Conservation (phyloP, 1,140 invertebrate species). For the Lepidurus packardi region DNA sequence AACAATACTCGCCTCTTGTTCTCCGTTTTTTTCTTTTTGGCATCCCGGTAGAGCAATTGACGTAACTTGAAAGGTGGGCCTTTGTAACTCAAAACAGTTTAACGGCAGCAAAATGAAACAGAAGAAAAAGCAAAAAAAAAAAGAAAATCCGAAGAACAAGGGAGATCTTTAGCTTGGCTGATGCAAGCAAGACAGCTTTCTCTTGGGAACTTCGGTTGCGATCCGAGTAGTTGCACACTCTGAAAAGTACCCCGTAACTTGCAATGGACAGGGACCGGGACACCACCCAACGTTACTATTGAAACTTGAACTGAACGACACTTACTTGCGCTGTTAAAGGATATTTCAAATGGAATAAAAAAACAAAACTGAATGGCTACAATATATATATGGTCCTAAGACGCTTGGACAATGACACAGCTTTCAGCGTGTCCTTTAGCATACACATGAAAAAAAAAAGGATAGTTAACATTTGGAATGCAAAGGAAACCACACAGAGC, state of each 20-base stretch:
- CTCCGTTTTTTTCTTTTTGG: neutral
- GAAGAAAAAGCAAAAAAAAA: neutral
- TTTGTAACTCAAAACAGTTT: neutral
- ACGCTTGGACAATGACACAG: neutral
- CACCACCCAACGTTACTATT: constrained; percentile 11
- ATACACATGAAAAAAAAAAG: neutral
- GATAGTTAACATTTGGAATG: neutral
- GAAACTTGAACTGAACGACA: neutral
- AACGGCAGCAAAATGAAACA: neutral
- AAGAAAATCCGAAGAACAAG: constrained; percentile 2
- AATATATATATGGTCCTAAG: neutral
- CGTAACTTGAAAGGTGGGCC: neutral
- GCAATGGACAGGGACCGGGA: neutral
- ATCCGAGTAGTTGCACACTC: constrained; percentile 18
- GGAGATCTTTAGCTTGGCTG: neutral
- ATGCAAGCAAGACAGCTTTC: constrained; percentile 10
- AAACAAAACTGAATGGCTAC: neutral
- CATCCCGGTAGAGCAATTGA: constrained; percentile 18
- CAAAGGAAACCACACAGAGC: neutral
- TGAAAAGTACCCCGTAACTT: neutral
- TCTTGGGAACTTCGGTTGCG: constrained; percentile 18
- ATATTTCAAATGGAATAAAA: no score
- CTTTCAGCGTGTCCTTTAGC: neutral
- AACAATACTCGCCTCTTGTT: constrained; percentile 12
- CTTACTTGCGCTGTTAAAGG: neutral